Conservation (phyloP, 2,797 vertebrate species). For the Sternotherus odoratus region DNA sequence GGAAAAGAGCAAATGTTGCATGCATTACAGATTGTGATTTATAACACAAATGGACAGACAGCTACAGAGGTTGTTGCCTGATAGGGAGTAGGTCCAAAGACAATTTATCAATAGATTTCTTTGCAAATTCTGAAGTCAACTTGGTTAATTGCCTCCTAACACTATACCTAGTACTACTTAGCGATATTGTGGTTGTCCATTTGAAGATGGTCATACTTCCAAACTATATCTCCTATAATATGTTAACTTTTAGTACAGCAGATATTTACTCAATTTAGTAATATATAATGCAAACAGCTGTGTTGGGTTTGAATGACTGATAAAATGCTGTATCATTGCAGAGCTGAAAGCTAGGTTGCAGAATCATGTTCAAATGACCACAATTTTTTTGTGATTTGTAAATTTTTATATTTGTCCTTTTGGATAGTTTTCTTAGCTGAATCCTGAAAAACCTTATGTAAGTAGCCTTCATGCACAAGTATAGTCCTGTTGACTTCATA, state of each 20-base stretch:
- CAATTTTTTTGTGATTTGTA: background rate
- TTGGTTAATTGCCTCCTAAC: constrained; percentile 41
- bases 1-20: background rate
- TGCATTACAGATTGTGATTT: background rate
- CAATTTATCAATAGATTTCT: no score
- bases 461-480: constrained; percentile 19
- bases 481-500: background rate
- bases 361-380: background rate
- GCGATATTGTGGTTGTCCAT: background rate
- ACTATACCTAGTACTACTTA: background rate
- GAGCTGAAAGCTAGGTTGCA: background rate
- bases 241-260: background rate
- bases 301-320: background rate
- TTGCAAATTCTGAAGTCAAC: background rate
- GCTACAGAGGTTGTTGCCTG: background rate
- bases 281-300: background rate
- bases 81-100: background rate
- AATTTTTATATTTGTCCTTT: background rate
- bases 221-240: background rate
- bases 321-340: background rate
- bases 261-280: background rate
- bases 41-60: background rate
- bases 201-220: constrained; percentile 2
- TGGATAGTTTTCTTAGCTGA: background rate
- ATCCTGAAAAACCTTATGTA: constrained; percentile 28